These are phyloP conservation scores for Pseudonaja textilis DNA, from an alignment of 2,113 vertebrate genomes.

Conservation along the genomic window DNA sequence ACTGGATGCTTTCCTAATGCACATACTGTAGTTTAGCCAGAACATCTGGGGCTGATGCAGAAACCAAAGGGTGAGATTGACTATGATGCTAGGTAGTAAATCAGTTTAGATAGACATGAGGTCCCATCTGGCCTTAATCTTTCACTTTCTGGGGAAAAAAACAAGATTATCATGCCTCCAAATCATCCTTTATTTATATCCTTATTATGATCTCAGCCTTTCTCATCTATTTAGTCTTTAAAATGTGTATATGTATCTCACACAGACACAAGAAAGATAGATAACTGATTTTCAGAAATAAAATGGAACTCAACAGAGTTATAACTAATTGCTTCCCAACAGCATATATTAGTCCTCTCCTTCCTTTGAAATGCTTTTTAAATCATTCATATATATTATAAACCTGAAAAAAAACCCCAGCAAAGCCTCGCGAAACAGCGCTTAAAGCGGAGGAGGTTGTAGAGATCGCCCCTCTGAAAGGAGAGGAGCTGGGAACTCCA, in stretches of 20 bases:
- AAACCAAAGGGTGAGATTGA: conserved; percentile 11
- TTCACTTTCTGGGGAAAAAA: neutral
- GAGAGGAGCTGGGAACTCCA: no score
- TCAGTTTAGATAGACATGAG: neutral
- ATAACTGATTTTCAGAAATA: neutral
- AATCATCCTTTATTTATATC: neutral
- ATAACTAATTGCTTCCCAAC: neutral
- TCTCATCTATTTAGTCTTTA: neutral
- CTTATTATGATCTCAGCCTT: neutral
- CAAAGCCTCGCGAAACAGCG: no score
- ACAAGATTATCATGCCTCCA: neutral
- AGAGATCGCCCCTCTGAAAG: no score
- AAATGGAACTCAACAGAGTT: neutral
- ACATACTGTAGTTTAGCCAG: conserved; percentile 31
- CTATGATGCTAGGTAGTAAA: conserved; percentile 10
- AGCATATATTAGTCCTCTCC: neutral
- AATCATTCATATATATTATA: neutral
- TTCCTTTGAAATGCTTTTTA: neutral
- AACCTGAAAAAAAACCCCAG: no score
- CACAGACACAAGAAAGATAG: neutral
- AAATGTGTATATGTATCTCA: neutral
- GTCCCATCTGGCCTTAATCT: conserved; percentile 14
- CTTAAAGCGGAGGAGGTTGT: no score
- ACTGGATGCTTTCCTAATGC: conserved; percentile 31
- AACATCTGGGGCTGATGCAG: conserved; percentile 25